phyloP scores from a whole-genome alignment of 1,140 invertebrate species.

The Calephelis virginiensis region DNA sequence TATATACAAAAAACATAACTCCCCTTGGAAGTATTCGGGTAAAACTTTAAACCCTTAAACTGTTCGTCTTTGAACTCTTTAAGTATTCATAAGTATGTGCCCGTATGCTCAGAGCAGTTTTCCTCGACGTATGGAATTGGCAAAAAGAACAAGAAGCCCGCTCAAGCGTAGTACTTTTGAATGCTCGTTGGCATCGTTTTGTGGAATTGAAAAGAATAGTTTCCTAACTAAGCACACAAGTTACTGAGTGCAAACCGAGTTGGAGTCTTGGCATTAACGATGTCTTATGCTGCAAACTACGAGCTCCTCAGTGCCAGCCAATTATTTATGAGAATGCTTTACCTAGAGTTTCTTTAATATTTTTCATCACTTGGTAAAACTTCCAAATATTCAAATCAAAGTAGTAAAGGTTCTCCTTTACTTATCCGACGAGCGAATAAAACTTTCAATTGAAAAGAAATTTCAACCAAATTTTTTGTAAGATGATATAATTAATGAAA shows the following conservation, averaged over 20 bases:
- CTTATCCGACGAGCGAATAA: no score
- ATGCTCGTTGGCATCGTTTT: slow-evolving; percentile 27
- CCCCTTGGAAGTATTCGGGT: no score
- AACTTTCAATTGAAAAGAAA: no score
- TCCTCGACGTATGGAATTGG: slow-evolving; percentile 12
- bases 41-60: not conserved
- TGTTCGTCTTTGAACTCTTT: slow-evolving; percentile 4
- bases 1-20: no score
- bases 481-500: no score
- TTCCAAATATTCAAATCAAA: no score
- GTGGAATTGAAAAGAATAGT: slow-evolving; percentile 41
- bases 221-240: slow-evolving; percentile 32
- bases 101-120: slow-evolving; percentile 7
- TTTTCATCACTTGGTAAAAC: no score
- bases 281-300: slow-evolving; percentile 26
- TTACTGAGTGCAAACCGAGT: slow-evolving; percentile 19
- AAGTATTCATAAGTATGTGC: slow-evolving; percentile 9
- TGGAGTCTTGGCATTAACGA: slow-evolving; percentile 25
- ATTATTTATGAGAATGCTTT: slow-evolving; percentile 8
- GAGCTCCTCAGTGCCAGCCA: slow-evolving; percentile 2
- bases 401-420: no score
- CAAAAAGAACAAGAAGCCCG: slow-evolving; percentile 7
- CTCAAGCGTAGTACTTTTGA: slow-evolving; percentile 11
- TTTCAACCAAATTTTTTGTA: no score
- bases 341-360: not conserved